phyloP scores from a whole-genome alignment of 2,113 vertebrate genomes.

The Chaetura pelagica region DNA sequence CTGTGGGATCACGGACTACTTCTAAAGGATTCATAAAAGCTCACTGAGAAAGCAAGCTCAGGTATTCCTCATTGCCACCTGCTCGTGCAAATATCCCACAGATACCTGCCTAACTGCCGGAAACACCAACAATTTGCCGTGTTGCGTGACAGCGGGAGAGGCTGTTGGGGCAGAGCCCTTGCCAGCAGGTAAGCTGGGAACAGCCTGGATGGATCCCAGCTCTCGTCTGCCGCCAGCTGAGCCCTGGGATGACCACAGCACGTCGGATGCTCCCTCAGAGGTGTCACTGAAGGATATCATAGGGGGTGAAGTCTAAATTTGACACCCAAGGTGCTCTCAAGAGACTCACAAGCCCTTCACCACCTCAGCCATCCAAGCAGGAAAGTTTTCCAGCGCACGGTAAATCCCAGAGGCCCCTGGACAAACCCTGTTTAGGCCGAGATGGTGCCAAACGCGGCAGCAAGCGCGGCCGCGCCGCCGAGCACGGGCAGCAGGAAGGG shows the following conservation, averaged over 20 bases:
- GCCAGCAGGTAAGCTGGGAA: neutral
- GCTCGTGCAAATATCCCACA: neutral
- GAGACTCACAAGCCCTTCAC: neutral
- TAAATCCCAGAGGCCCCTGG: neutral
- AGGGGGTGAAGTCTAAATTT: neutral
- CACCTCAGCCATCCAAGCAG: neutral
- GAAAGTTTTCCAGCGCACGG: accelerated
- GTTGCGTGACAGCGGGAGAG: accelerated
- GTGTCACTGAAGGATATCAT: accelerated
- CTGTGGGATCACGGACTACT: neutral
- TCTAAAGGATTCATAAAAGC: neutral
- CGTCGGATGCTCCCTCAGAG: too few species aligned
- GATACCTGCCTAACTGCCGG: neutral
- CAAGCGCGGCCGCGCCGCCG: accelerated
- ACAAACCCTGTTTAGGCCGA: neutral
- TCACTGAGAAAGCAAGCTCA: neutral
- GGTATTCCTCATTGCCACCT: neutral
- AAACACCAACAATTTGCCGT: neutral
- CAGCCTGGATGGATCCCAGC: neutral
- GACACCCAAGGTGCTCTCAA: neutral
- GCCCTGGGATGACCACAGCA: neutral
- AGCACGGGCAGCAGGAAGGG: neutral
- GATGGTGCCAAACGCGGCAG: accelerated
- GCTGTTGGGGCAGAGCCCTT: neutral
- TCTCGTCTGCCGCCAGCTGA: neutral